Base-by-base conservation (phyloP, 2,797 vertebrate species). In the Liasis olivaceus region DNA sequence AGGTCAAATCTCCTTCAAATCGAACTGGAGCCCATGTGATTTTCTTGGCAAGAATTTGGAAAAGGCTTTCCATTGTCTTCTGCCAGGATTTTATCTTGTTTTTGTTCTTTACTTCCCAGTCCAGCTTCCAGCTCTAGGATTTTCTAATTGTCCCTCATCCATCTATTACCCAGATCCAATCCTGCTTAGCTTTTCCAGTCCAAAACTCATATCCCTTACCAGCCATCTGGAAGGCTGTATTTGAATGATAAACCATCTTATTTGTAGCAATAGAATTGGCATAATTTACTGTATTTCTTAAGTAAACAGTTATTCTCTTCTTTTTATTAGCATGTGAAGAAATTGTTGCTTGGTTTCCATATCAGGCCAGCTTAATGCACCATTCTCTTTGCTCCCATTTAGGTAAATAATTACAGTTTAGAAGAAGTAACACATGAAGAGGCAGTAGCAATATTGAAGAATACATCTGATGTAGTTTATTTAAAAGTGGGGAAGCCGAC, bases 401-500 rank as follows among this genome's bases (percentile, higher is more conserved):
- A 99, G 99, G 99, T 99, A 94, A 99, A 99, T 97, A 99, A 99
- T 97, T 99, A 99, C 98, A 98, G 98, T 96, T 98, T 99, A 98
- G 99, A 99, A 98, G 99, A 99, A 96, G 98, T 99, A 90, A 99
- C 98, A 69, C 99, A 99, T 51, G 99, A 99, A 97, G 99, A 99
- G 95, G 99, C 99, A 2, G 99, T 99, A 97, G 98, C 98, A 14
- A 99, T 99, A 97, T 93, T 99, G 98, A 99, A 99, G 98, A 99
- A 99, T 96, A 99, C 99, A 0, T 98, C 98, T 2, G 99, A 99
- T 93, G 98, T 99, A 91, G 99, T 99, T 66, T 99, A 99, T 96
- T 97, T 99, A 93, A 99, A 99, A 98, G 99, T 99, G 96, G 99
- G 99, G 77, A 99, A 99, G 94, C 98, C 99, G 95, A 99, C 99